Evolutionary conservation across 2,113 vertebrate genomes (phyloP).

Genomic region (Clupea harengus): DNA sequence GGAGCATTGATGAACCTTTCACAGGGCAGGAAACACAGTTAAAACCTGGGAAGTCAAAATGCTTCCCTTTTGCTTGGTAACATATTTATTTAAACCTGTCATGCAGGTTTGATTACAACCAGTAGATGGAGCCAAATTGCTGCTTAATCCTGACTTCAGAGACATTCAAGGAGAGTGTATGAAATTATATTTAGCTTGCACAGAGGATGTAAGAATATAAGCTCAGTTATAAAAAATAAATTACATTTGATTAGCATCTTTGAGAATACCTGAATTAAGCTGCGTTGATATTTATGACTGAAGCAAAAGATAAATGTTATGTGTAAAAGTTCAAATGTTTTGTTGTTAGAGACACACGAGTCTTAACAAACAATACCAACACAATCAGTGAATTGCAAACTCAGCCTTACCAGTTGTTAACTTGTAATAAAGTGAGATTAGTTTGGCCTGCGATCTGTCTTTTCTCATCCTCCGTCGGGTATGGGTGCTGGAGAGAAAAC

Average conservation of each 20-base stretch:
- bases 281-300: no score
- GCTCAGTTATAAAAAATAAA: no score
- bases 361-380: not conserved
- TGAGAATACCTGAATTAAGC: no score
- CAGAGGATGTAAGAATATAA: not conserved
- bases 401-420: slow-evolving; percentile 95
- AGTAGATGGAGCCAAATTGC: slow-evolving; percentile 59
- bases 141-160: not conserved
- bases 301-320: no score
- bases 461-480: slow-evolving; percentile 98
- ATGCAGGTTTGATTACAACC: slow-evolving; percentile 38
- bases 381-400: not conserved
- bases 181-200: not conserved
- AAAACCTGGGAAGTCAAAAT: not conserved
- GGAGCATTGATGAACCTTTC: slow-evolving; percentile 94
- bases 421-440: slow-evolving; percentile 95
- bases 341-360: not conserved
- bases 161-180: no score
- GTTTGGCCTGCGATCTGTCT: slow-evolving; percentile 96
- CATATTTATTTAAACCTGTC: no score
- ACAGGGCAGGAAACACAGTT: not conserved
- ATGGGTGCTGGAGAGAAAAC: slow-evolving; percentile 81
- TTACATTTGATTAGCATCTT: no score
- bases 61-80: not conserved
- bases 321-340: not conserved